These are phyloP conservation scores for Archivesica marissinica DNA, from an alignment of 1,140 invertebrate genomes.

Conservation along the genomic window DNA sequence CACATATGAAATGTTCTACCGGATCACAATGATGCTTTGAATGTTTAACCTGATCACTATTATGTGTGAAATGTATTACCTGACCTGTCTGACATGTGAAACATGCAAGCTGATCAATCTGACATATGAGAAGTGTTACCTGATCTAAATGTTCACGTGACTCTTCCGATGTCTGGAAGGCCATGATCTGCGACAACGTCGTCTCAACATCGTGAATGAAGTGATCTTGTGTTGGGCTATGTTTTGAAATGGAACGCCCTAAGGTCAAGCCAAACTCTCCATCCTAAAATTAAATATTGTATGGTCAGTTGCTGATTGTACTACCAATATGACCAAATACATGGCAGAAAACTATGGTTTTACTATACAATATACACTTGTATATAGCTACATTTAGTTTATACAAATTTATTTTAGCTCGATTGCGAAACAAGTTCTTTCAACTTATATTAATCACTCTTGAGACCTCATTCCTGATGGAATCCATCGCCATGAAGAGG, in stretches of 20 bases:
- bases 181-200: conserved; percentile 12
- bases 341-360: background rate
- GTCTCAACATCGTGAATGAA: conserved; percentile 27
- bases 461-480: no score
- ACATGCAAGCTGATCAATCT: background rate
- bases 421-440: no score
- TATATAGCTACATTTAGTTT: no score
- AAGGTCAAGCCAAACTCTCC: conserved; percentile 39
- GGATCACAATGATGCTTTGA: background rate
- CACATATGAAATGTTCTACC: background rate
- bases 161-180: conserved; percentile 36
- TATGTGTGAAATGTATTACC: background rate
- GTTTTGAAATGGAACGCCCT: background rate
- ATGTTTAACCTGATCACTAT: background rate
- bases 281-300: conserved; percentile 3
- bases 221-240: background rate
- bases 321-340: background rate
- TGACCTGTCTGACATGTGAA: background rate
- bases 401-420: no score
- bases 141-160: background rate
- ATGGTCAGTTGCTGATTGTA: background rate
- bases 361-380: background rate
- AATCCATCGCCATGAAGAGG: no score
- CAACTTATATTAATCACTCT: no score
- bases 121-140: no score